Evolutionary conservation across 2,888 invertebrate species (phyloP).

Genomic region (Drosophila lacicola): DNA sequence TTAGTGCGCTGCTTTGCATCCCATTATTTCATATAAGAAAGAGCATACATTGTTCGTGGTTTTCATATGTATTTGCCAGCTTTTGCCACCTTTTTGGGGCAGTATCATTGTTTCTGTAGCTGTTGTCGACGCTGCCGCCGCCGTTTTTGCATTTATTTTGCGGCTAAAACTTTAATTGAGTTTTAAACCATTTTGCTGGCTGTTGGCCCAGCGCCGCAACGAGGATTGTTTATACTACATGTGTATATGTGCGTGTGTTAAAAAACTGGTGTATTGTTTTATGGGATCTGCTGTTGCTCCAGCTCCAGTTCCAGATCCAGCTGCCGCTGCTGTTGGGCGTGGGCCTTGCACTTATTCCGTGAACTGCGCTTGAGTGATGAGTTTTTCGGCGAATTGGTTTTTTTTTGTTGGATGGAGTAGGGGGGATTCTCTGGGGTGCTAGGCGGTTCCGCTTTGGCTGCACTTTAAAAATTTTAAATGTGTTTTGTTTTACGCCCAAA

Average conservation of each 20-base stretch:
- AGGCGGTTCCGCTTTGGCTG: conserved; percentile 37
- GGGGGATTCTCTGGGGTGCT: conserved; percentile 1
- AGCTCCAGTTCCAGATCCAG: conserved; percentile 18
- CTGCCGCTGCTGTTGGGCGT: conserved; percentile 7
- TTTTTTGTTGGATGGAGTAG: conserved; percentile 15
- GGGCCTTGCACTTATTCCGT: conserved; percentile 37
- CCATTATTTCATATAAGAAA: neutral
- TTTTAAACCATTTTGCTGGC: conserved; percentile 76
- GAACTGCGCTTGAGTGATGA: conserved; percentile 70
- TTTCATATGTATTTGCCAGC: neutral
- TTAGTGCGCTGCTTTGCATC: too few species aligned
- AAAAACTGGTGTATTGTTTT: conserved; percentile 44
- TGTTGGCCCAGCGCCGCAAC: conserved; percentile 36
- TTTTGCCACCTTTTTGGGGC: conserved; percentile 24
- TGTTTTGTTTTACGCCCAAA: conserved; percentile 53
- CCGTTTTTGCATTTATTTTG: conserved; percentile 79
- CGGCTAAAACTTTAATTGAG: conserved; percentile 81
- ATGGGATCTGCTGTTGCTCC: conserved; percentile 44
- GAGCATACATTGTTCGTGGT: conserved; percentile 15
- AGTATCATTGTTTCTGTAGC: conserved; percentile 52
- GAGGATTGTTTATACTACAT: conserved; percentile 52
- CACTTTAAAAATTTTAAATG: conserved; percentile 51
- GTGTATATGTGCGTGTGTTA: conserved; percentile 16
- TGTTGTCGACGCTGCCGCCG: conserved; percentile 52
- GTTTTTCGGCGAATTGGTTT: conserved; percentile 60